A percentile compares a stretch with the other conserved stretches of the same genome.
phyloP scores from a whole-genome alignment of 2,797 vertebrate genomes.

The Myripristis murdjan region DNA sequence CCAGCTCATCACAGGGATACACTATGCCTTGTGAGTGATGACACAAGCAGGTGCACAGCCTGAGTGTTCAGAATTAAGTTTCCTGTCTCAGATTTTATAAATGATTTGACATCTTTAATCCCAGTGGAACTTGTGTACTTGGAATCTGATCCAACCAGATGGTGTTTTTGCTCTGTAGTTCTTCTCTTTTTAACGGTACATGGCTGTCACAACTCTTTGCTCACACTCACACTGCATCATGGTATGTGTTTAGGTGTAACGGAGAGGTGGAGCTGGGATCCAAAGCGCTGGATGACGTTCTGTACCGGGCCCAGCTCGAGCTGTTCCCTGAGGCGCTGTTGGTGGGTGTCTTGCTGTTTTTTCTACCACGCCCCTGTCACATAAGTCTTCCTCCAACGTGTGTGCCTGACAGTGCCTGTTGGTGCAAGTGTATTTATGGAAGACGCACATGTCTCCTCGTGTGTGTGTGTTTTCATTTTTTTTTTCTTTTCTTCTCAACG shows the following conservation, averaged over 20 bases:
- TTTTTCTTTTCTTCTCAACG: too few species aligned
- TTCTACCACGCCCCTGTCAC: background rate
- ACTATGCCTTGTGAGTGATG: conserved; percentile 96
- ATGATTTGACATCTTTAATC: background rate
- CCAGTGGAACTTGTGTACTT: background rate
- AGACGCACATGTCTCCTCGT: conserved; percentile 49
- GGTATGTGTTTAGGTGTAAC: conserved; percentile 90
- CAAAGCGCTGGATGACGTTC: conserved; percentile 95
- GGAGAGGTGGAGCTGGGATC: conserved; percentile 95
- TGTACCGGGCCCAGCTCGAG: conserved; percentile 96
- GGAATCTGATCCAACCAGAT: background rate
- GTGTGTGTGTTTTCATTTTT: conserved; percentile 24
- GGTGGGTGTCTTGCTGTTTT: conserved; percentile 85
- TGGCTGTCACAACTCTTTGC: background rate
- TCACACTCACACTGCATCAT: background rate
- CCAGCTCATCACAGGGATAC: conserved; percentile 97
- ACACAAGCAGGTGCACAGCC: background rate
- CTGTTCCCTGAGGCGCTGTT: conserved; percentile 97
- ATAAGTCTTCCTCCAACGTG: background rate
- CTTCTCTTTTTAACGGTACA: background rate
- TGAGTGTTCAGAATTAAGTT: background rate
- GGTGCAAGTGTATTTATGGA: too few species aligned
- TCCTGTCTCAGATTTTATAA: background rate
- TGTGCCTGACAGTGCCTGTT: too few species aligned
- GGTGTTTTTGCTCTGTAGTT: background rate